phyloP scores from a whole-genome alignment of 2,888 invertebrate genomes.

The Blera fallax region DNA sequence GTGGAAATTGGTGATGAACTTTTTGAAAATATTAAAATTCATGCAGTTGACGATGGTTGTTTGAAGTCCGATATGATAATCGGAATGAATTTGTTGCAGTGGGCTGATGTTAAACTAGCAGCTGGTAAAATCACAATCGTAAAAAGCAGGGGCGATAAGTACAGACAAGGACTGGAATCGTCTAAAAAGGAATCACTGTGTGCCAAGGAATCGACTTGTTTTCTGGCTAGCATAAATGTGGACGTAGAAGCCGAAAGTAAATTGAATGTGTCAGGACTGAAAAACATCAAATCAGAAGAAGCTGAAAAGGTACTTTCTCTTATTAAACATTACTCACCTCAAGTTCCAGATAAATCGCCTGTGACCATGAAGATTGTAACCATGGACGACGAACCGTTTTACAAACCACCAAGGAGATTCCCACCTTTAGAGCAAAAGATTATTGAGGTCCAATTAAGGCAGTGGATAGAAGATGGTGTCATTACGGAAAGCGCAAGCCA shows the following conservation, averaged over 20 bases:
- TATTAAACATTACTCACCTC: conserved; percentile 1
- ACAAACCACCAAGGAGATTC: conserved; percentile 30
- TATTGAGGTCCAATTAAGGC: conserved; percentile 19
- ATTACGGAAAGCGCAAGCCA: conserved; percentile 35
- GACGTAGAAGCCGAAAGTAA: background rate
- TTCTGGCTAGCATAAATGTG: conserved; percentile 1
- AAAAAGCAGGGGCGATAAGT: background rate
- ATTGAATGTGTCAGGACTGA: background rate
- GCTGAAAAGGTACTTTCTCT: conserved; percentile 12
- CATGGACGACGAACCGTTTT: conserved; percentile 27
- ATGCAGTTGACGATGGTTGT: background rate
- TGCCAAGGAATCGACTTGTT: background rate
- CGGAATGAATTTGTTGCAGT: background rate
- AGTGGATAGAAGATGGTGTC: conserved; percentile 30
- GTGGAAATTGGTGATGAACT: background rate
- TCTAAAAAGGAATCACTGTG: background rate
- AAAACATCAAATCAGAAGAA: background rate
- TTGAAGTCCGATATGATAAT: background rate
- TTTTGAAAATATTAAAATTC: background rate
- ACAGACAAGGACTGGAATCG: background rate
- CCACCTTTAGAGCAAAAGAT: conserved; percentile 26
- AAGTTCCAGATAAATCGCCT: conserved; percentile 7
- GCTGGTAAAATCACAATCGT: background rate
- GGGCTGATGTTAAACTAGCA: background rate
- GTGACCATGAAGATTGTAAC: conserved; percentile 38